phyloP scores from a whole-genome alignment of 2,113 vertebrate genomes.

The Struthidea cinerea region DNA sequence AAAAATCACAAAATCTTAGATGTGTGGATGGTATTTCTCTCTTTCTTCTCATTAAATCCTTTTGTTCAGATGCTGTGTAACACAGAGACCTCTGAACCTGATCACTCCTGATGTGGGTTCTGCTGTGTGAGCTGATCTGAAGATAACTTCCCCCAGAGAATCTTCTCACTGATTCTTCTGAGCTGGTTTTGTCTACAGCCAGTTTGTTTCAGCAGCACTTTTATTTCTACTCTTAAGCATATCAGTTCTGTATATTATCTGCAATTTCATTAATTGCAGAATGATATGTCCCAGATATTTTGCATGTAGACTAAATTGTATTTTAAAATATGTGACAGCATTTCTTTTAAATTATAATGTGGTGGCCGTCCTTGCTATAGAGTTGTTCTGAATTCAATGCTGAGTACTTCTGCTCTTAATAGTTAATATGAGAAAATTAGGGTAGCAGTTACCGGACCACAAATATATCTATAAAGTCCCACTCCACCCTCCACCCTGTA shows the following conservation, averaged over 20 bases:
- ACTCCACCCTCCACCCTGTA: neutral
- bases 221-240: neutral
- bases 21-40: fast-evolving
- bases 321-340: neutral
- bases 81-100: neutral
- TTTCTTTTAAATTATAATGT: neutral
- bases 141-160: neutral
- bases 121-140: neutral
- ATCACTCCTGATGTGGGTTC: neutral
- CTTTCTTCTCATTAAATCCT: neutral
- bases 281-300: neutral
- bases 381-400: neutral
- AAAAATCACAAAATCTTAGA: neutral
- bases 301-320: neutral
- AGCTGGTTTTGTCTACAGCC: neutral
- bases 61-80: neutral
- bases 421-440: neutral
- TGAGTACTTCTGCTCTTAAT: neutral
- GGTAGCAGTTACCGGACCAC: neutral
- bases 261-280: neutral
- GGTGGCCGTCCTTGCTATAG: neutral
- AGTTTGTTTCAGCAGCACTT: neutral
- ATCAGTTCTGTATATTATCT: neutral
- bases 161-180: neutral
- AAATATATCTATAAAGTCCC: neutral